phyloP scores from a whole-genome alignment of 2,113 vertebrate genomes.

The Scolopax mira region DNA sequence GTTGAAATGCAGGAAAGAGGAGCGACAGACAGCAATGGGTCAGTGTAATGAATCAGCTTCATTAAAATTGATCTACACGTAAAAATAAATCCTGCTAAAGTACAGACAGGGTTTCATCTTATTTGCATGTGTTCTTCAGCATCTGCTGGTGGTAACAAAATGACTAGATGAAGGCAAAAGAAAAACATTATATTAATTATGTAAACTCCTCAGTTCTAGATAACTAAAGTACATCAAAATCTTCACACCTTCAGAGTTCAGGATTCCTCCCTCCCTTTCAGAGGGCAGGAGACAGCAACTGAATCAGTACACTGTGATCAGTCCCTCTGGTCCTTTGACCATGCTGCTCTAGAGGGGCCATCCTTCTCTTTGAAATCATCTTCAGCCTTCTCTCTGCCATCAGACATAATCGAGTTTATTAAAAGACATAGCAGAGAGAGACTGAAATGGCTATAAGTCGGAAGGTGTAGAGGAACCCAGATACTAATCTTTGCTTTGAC shows the following conservation, averaged over 20 bases:
- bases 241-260: neutral
- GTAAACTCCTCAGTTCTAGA: neutral
- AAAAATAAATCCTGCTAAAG: conserved; percentile 1
- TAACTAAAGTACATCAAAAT: neutral
- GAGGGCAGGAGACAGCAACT: neutral
- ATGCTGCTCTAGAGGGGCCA: neutral
- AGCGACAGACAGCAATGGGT: neutral
- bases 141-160: neutral
- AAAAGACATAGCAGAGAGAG: neutral
- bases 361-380: neutral
- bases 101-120: neutral
- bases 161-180: neutral
- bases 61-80: neutral
- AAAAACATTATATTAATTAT: neutral
- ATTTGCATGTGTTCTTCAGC: neutral
- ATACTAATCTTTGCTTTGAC: neutral
- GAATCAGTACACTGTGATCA: neutral
- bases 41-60: neutral
- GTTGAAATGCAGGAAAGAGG: neutral
- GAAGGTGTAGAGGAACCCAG: neutral
- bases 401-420: neutral
- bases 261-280: neutral
- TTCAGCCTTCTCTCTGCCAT: neutral
- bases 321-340: neutral
- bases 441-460: neutral